Conservation (phyloP, 2,888 invertebrate species). For the Aphodius granarius region DNA sequence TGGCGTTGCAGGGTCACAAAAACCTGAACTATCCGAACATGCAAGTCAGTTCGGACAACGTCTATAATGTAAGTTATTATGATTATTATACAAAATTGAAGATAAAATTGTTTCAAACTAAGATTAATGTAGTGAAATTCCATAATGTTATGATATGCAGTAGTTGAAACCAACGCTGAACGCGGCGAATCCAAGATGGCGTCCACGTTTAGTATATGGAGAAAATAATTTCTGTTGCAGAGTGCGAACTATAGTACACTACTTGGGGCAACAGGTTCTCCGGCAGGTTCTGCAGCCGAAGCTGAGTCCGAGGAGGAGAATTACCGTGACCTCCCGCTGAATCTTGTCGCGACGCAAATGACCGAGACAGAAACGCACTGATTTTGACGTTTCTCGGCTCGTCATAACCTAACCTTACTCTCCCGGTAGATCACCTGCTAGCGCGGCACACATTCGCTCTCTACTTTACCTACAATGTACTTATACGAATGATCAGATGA, state of each 20-base stretch:
- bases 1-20: slow-evolving; percentile 63
- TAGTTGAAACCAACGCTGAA: too few species aligned
- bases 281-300: slow-evolving; percentile 44
- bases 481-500: background rate
- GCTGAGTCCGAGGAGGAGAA: slow-evolving; percentile 57
- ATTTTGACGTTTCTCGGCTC: slow-evolving; percentile 19
- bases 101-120: too few species aligned
- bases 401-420: background rate
- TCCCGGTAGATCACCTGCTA: background rate
- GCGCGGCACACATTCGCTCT: background rate
- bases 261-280: slow-evolving; percentile 44
- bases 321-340: slow-evolving; percentile 66
- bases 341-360: slow-evolving; percentile 70
- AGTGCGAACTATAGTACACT: background rate
- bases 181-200: too few species aligned
- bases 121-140: too few species aligned
- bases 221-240: background rate
- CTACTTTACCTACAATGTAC: slow-evolving; percentile 7
- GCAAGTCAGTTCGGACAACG: slow-evolving; percentile 26
- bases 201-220: too few species aligned
- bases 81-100: background rate
- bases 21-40: slow-evolving; percentile 45
- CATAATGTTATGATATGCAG: too few species aligned
- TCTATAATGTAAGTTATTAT: slow-evolving; percentile 1
- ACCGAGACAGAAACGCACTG: slow-evolving; percentile 59